phyloP scores from a whole-genome alignment of 2,113 vertebrate genomes.

The Colossoma macropomum region DNA sequence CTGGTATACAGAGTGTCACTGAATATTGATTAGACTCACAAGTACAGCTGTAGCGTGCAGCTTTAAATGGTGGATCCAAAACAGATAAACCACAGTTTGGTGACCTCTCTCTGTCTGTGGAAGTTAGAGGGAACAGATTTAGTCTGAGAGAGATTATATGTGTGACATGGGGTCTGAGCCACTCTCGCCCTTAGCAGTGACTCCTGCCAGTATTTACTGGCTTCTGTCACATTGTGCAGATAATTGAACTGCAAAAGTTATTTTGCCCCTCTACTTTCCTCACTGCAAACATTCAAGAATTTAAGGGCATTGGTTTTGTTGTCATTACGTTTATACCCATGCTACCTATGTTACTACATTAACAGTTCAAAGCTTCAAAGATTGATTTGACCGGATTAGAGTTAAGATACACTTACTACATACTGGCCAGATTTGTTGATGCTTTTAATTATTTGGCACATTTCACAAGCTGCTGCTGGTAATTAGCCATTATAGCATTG shows the following conservation, averaged over 20 bases:
- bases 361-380: no score
- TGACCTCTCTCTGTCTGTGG: neutral
- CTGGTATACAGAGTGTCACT: neutral
- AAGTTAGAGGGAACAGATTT: conserved; percentile 26
- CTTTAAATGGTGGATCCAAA: neutral
- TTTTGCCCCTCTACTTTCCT: neutral
- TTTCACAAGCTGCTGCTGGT: conserved; percentile 10
- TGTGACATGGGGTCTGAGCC: conserved; percentile 6
- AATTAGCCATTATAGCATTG: neutral
- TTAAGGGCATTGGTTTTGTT: neutral
- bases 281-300: neutral
- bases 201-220: conserved; percentile 2
- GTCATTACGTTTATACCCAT: neutral
- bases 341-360: no score
- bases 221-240: neutral
- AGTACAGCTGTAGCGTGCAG: neutral
- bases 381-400: neutral
- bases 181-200: neutral
- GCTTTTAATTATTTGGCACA: no score
- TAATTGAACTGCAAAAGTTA: conserved; percentile 29
- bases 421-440: conserved; percentile 1
- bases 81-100: neutral
- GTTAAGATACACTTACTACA: neutral
- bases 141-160: conserved; percentile 20
- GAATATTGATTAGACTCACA: neutral